These are phyloP conservation scores for Talpa occidentalis DNA, from an alignment of 2,113 vertebrate species.

Conservation along the genomic window DNA sequence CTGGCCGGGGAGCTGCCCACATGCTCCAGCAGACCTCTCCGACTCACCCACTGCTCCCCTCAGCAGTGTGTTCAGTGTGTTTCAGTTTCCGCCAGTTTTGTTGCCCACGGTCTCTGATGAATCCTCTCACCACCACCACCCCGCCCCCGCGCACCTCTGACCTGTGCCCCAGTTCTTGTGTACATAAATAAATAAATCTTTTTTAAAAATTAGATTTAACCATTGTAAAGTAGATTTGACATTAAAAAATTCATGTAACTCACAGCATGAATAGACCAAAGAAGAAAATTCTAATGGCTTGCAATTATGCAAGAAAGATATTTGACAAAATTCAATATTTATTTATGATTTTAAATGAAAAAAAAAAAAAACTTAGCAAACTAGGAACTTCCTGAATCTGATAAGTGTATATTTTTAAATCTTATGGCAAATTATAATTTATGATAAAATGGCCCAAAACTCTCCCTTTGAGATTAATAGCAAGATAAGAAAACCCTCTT, in stretches of 20 bases:
- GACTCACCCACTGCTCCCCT: no score
- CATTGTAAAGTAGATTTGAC: not conserved
- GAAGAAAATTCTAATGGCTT: no score
- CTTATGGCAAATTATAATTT: not conserved
- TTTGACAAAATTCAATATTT: not conserved
- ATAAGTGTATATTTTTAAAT: not conserved
- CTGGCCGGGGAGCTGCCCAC: no score
- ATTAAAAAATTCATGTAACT: not conserved
- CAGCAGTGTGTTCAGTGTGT: no score
- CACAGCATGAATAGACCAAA: no score
- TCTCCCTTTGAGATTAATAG: constrained; percentile 5
- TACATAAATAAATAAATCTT: no score
- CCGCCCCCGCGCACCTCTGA: no score
- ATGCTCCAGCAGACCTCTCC: no score
- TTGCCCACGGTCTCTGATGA: no score
- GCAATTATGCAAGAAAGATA: not conserved
- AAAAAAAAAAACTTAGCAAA: not conserved
- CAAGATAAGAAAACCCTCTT: not conserved
- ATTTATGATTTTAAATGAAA: not conserved
- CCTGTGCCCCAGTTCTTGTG: no score
- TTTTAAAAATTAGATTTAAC: not conserved
- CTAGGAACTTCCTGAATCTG: constrained; percentile 42
- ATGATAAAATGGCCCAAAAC: not conserved
- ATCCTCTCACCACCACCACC: no score
- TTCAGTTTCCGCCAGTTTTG: no score